Evolutionary conservation across 2,113 vertebrate genomes (phyloP), one percentile per base, ranked within the genome.

Genomic region (Zonotrichia leucophrys): DNA sequence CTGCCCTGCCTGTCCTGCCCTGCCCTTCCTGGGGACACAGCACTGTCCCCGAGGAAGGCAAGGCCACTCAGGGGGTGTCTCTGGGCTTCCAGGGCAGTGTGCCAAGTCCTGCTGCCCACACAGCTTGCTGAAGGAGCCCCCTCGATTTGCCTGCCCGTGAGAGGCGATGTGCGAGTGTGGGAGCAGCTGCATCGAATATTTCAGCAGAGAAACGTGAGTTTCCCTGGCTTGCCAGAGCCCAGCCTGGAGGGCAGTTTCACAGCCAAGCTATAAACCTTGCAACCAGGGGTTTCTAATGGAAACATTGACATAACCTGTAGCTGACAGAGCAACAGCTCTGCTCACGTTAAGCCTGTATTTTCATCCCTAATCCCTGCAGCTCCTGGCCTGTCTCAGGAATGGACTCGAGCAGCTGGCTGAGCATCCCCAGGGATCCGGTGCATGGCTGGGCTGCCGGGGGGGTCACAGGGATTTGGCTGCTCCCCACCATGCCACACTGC

Each of bases 231-330:
- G 90, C 96, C 94, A 89, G 95, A 95, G 93, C 95, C 91, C 96
- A 86, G 94, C 96, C 96, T 94, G 94, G 94, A 95, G 68, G 94
- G 90, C 92, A 84, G 87, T 96, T 97, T 98, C 96, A 95, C 89
- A 97, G 95, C 90, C 96, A 92, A 41, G 85, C 95, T 87, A 94
- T 97, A 97, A 98, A 96, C 92, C 92, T 96, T 66, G 72, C 86
- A 92, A 97, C 94, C 17, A 25, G 87, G 92, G 75, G 75, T 89
- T 86, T 91, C 97, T 96, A 96, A 92, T 96, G 97, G 98, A 98
- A 98, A 98, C 94, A 97, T 88, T 97, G 97, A 97, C 96, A 97
- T 94, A 97, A 97, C 96, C 95, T 90, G 87, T 94, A 81, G 95
- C 95, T 94, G 95, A 92, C n/a, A 52, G 90, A 96, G 96, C 46